phyloP scores from a whole-genome alignment of 2,888 invertebrate genomes.

The Chrysolina oricalcia region DNA sequence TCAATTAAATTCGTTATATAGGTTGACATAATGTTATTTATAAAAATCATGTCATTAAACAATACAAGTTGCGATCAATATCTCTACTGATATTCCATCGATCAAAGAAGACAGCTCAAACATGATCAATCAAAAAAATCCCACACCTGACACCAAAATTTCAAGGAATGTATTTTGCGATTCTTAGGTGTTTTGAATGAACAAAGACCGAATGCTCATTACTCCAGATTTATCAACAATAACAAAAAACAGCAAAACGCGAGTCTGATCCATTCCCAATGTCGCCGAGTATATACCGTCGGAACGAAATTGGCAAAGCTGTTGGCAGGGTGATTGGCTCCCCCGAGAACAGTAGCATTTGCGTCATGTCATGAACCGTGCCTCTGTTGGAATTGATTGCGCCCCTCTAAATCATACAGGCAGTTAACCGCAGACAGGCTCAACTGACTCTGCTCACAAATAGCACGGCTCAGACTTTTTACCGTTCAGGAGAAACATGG shows the following conservation, averaged over 20 bases:
- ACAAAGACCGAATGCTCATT: no score
- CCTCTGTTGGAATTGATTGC: conserved; percentile 64
- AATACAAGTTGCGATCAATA: no score
- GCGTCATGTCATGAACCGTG: conserved; percentile 66
- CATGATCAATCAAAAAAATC: no score
- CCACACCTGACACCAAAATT: no score
- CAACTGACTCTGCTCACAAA: conserved; percentile 52
- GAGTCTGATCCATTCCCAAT: not conserved
- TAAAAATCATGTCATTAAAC: no score
- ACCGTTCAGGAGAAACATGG: conserved; percentile 38
- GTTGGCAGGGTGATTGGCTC: conserved; percentile 64
- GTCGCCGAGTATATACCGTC: conserved; percentile 20
- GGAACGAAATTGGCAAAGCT: conserved; percentile 42
- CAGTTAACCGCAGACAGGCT: conserved; percentile 61
- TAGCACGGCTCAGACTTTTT: conserved; percentile 51
- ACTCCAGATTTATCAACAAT: not conserved
- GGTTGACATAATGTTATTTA: no score
- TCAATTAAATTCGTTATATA: no score
- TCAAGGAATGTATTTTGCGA: no score
- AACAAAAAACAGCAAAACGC: not conserved
- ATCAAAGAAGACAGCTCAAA: no score
- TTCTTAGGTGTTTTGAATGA: no score
- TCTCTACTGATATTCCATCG: no score
- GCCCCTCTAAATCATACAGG: conserved; percentile 65
- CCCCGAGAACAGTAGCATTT: conserved; percentile 67